Base-by-base conservation (phyloP, 1,140 invertebrate species). In the Drosophila sp. region DNA sequence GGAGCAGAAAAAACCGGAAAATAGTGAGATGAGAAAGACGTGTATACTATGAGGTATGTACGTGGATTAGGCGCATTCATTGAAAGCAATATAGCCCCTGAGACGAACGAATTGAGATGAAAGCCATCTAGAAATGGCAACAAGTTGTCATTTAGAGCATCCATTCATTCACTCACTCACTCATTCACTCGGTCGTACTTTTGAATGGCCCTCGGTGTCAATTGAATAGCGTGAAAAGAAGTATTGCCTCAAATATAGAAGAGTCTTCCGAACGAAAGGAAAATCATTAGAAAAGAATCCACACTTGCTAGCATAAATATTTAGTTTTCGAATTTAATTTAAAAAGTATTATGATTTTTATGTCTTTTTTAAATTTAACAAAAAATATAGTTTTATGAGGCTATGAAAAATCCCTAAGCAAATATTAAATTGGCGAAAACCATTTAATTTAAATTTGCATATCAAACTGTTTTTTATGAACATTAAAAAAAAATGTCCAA, bases 141-240 rank as follows among this genome's bases (percentile, higher is more conserved):
- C 67, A 71, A 71, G 67, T 71, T 71, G 67, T 57, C 67, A 64
- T 58, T 41, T 51, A 38, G 45, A 50, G 54, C 64, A 50, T 27
- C 50, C 36, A 48, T 40, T 50, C 25, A 16, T 0, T 36, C 27
- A 27, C 13, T 25, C 51, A 54, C 3, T 54, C 51, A 14, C 7
- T 11, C 32, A 18, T 2, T 25, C 51, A 50, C 25, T 61, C 32
- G 48, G 38, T 4, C 43, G 14, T 18, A 14, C 8, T 45, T 36
- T 21, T 36, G 18, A 29, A 29, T 29, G 27, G 7, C 27, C 7
- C 27, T 36, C 9, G 3, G 5, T n/a, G 34, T 0, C 34, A n/a
- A 13, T 38, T 38, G 34, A 1, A 38, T 9, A 11, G 9, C n/a
- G 11, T 38, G 34, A 38, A n/a, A n/a, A n/a, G n/a, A 21, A 21